A percentile compares a stretch with the other conserved stretches of the same genome.
Conservation (phyloP, 2,888 invertebrate genomes). For the Gasteruption jaculator region DNA sequence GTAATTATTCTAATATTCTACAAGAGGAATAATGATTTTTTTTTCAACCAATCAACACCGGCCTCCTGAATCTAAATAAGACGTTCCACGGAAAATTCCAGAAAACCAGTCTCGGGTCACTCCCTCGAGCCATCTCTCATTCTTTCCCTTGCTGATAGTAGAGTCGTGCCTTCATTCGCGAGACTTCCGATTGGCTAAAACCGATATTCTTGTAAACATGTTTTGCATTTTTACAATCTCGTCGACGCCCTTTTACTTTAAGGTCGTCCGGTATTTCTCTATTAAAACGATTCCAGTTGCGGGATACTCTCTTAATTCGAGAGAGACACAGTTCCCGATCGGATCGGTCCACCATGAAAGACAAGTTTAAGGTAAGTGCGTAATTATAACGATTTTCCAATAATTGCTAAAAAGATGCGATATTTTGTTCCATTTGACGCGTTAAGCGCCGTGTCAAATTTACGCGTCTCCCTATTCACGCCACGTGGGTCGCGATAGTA, state of each 20-base stretch:
- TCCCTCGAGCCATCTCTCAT: too few species aligned
- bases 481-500: too few species aligned
- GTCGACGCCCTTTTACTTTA: constrained; percentile 20
- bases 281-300: constrained; percentile 25
- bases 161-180: constrained; percentile 33
- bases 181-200: constrained; percentile 30
- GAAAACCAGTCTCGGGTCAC: too few species aligned
- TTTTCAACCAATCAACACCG: too few species aligned
- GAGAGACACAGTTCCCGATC: constrained; percentile 8
- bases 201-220: constrained; percentile 33
- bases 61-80: too few species aligned
- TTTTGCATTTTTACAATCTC: constrained; percentile 31
- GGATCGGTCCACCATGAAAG: constrained; percentile 27
- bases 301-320: constrained; percentile 20
- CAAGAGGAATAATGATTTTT: too few species aligned
- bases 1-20: too few species aligned
- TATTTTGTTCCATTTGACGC: constrained; percentile 17
- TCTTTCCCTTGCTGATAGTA: too few species aligned
- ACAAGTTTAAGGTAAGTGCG: constrained; percentile 37
- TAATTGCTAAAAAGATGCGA: constrained; percentile 5
- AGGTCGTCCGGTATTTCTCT: constrained; percentile 36
- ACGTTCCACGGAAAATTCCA: too few species aligned
- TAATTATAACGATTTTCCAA: constrained; percentile 6
- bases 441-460: too few species aligned
- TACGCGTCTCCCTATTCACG: too few species aligned